These are phyloP conservation scores for Xenus cinereus DNA, from an alignment of 2,113 vertebrate genomes.

Conservation along the genomic window DNA sequence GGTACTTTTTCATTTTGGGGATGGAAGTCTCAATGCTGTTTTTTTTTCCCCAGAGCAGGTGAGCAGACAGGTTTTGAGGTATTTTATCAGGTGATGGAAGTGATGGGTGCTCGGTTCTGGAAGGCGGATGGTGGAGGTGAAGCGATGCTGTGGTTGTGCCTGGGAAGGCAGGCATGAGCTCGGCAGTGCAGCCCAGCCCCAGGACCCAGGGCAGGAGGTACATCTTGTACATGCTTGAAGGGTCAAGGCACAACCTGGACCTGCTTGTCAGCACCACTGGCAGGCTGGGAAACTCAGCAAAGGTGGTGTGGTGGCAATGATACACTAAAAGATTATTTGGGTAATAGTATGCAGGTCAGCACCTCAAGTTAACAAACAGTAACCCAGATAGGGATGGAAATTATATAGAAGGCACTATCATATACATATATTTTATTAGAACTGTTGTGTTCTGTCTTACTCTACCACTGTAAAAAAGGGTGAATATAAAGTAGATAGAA, in stretches of 20 bases:
- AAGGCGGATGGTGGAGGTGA: not conserved
- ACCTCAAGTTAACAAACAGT: not conserved
- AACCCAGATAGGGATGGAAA: not conserved
- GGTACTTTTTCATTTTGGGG: not conserved
- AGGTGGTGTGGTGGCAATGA: not conserved
- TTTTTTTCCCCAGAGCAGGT: not conserved
- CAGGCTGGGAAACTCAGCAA: not conserved
- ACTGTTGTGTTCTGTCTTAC: not conserved
- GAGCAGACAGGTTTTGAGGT: not conserved
- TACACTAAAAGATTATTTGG: not conserved
- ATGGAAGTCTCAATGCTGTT: not conserved
- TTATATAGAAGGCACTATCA: not conserved
- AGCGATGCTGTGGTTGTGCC: not conserved
- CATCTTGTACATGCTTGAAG: fast-evolving
- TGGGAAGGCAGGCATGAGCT: fast-evolving
- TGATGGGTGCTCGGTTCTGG: not conserved
- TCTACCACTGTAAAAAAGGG: not conserved
- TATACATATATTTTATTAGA: not conserved
- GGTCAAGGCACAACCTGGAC: not conserved
- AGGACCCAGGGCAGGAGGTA: fast-evolving
- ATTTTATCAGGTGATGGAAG: not conserved
- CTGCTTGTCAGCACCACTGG: not conserved
- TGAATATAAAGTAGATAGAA: not conserved
- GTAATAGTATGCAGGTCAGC: not conserved
- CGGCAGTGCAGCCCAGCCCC: fast-evolving